Percentiles rank a stretch among this genome's conserved stretches.
Conservation (phyloP, 2,797 vertebrate species). For the Darevskia mixta region DNA sequence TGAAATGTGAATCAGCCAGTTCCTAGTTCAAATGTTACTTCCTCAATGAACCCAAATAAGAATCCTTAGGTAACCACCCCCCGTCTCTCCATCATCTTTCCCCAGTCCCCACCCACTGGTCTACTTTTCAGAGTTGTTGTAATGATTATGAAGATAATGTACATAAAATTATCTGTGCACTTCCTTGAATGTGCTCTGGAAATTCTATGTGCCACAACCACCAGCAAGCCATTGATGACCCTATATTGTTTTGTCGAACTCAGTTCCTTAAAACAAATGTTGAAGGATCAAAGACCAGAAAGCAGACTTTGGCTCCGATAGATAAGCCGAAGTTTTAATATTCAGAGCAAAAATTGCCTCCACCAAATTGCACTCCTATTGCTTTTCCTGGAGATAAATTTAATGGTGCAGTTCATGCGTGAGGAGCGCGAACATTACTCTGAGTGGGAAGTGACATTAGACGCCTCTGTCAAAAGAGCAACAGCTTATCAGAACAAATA, state of each 20-base stretch:
- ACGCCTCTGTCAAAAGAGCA: slow-evolving; percentile 32
- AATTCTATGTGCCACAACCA: not conserved
- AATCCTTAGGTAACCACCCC: not conserved
- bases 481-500: slow-evolving; percentile 14
- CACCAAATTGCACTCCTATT: not conserved
- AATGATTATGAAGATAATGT: not conserved
- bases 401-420: slow-evolving; percentile 49
- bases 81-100: not conserved
- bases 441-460: slow-evolving; percentile 23
- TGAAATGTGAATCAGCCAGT: not conserved
- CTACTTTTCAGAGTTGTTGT: not conserved
- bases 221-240: not conserved
- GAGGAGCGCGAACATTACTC: slow-evolving; percentile 44
- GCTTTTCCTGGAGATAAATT: slow-evolving; percentile 43
- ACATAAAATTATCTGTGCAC: not conserved
- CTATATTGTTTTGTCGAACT: not conserved
- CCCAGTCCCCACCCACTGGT: not conserved
- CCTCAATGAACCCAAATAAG: not conserved
- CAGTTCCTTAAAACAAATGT: not conserved
- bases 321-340: not conserved
- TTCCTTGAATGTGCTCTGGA: not conserved
- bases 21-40: not conserved
- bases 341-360: slow-evolving; percentile 24
- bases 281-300: not conserved
- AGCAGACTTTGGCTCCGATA: not conserved